Evolutionary conservation across 1,140 invertebrate genomes (phyloP).

Genomic region (Rhynchophorus ferrugineus): DNA sequence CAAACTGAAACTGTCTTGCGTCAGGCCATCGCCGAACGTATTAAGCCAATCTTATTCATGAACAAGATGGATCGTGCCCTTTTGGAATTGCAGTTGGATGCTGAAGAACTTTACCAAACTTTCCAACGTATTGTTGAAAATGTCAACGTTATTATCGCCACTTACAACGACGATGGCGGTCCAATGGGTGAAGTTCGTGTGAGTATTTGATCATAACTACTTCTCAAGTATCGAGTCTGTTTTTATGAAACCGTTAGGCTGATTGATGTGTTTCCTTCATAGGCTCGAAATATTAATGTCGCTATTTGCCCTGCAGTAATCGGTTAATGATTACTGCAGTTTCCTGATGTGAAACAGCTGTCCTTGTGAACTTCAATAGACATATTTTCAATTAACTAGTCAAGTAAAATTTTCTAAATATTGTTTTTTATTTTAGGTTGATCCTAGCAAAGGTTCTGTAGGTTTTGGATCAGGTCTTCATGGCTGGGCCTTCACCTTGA

Average conservation of each 20-base stretch:
- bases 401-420: no score
- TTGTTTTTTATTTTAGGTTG: conserved; percentile 69
- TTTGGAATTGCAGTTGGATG: conserved; percentile 88
- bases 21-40: conserved; percentile 97
- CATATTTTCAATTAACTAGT: no score
- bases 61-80: conserved; percentile 99
- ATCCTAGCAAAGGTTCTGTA: conserved; percentile 95
- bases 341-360: conserved; percentile 32
- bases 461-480: conserved; percentile 99
- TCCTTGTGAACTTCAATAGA: no score
- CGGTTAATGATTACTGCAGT: conserved; percentile 25
- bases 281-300: conserved; percentile 29
- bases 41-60: conserved; percentile 99
- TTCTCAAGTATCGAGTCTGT: conserved; percentile 3
- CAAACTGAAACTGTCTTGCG: conserved; percentile 98
- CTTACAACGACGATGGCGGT: conserved; percentile 94
- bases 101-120: conserved; percentile 97
- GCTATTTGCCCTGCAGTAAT: conserved; percentile 32
- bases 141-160: conserved; percentile 99
- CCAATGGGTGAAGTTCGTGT: conserved; percentile 98
- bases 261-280: conserved; percentile 12
- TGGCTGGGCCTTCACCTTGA: conserved; percentile 99
- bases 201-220: conserved; percentile 34
- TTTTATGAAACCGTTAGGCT: conserved; percentile 2
- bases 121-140: conserved; percentile 99